Base-by-base conservation (phyloP, 2,888 invertebrate genomes). In the Drosophila flavopinicola region DNA sequence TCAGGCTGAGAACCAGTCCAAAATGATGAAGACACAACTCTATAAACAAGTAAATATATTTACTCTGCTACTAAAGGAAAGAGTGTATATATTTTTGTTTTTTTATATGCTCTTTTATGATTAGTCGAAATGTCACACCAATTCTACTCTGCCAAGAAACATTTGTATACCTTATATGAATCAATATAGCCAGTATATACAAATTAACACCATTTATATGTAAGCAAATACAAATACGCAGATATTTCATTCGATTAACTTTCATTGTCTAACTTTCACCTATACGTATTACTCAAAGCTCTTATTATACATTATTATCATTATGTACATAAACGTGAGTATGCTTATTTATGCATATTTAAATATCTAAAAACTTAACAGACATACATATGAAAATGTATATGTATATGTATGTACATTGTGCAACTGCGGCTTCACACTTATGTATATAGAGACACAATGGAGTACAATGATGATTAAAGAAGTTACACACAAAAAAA, bases 261-360 rank as follows among this genome's bases (percentile, higher is more conserved):
- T 59, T 59, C 38, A 27, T 59, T 38, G 20, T 37, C 61, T 32
- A 38, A 45, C 59, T 59, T 59, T 59, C 59, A 60, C 59, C 61
- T 13, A 13, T 23, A 23, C 25, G 10, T 13, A 44, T 25, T 13
- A 24, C 27, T 24, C 23, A 37, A 44, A 44, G 13, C 58, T 30
- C 33, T 30, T 25, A n/a, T 38, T 15, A 20, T 17, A 37, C 20
- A 20, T 20, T 2, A 20, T 20, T 20, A 37, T n/a, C 3, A 7
- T 17, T 11, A 25, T 6, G 13, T 1, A 15, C 15, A 20, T n/a
- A 38, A 9, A 13, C 17, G 27, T 57, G 33, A 11, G 23, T 9
- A 35, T n/a, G 13, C n/a, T 11, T 11, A 13, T 56, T 9, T 7
- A 39, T 47, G 10, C 13, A 25, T 42, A 25, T 17, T 4, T 27